A percentile compares a stretch with the other conserved stretches of the same genome.
These are phyloP conservation scores for Myotis planiceps DNA, from an alignment of 2,797 vertebrate genomes.

Conservation along the genomic window DNA sequence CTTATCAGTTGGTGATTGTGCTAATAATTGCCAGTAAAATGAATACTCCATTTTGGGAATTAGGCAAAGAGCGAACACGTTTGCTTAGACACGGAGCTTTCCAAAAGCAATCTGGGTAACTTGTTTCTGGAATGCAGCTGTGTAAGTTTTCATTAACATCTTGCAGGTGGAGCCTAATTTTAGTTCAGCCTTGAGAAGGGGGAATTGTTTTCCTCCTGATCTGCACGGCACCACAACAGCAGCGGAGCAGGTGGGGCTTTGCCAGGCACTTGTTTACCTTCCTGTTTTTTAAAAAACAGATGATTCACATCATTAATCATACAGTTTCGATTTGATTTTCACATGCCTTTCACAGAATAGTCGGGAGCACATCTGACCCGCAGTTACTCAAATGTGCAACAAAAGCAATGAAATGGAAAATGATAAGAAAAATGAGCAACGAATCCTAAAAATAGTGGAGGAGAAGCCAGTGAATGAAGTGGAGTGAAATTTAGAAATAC, in stretches of 20 bases:
- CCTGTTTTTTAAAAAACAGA: conserved; percentile 76
- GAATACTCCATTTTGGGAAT: conserved; percentile 87
- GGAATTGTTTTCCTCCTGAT: conserved; percentile 86
- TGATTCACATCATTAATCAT: conserved; percentile 85
- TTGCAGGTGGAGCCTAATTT: conserved; percentile 92
- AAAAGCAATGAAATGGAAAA: conserved; percentile 84
- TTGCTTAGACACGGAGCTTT: conserved; percentile 82
- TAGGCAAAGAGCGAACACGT: conserved; percentile 85
- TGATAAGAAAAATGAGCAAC: conserved; percentile 86
- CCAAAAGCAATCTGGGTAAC: conserved; percentile 89
- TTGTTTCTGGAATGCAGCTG: conserved; percentile 90
- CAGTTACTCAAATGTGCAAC: conserved; percentile 80
- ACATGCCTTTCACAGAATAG: conserved; percentile 82
- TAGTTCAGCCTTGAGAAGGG: conserved; percentile 87
- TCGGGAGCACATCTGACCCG: conserved; percentile 83
- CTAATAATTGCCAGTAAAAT: conserved; percentile 90
- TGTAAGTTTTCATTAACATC: conserved; percentile 89
- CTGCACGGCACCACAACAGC: conserved; percentile 78
- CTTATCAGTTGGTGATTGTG: conserved; percentile 88
- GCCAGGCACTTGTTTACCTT: conserved; percentile 84
- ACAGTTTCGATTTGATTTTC: conserved; percentile 83
- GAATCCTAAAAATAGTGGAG: conserved; percentile 85
- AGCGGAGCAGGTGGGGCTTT: conserved; percentile 85
- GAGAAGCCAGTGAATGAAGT: conserved; percentile 80
- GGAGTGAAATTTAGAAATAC: conserved; percentile 85